phyloP scores from a whole-genome alignment of 2,888 invertebrate species.

The Coleophora deauratella region DNA sequence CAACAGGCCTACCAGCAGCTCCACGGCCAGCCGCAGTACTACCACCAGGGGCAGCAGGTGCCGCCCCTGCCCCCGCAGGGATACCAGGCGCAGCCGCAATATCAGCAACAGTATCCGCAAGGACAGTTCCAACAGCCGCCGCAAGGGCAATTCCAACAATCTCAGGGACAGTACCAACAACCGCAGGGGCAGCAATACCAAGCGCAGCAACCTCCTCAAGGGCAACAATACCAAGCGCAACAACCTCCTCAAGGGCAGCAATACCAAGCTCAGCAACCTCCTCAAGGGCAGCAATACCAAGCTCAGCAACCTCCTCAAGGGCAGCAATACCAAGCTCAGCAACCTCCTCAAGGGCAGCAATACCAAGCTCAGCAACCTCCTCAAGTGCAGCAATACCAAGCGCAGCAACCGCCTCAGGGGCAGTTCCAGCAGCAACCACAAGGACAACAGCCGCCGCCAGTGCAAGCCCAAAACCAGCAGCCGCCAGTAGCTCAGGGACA shows the following conservation, averaged over 20 bases:
- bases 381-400: constrained; percentile 1
- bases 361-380: constrained; percentile 13
- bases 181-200: constrained; percentile 25
- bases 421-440: no score
- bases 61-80: constrained; percentile 32
- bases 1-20: constrained; percentile 30
- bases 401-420: neutral
- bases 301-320: constrained; percentile 19
- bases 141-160: constrained; percentile 17
- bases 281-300: constrained; percentile 21
- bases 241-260: constrained; percentile 16
- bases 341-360: constrained; percentile 8
- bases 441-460: no score
- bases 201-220: constrained; percentile 19
- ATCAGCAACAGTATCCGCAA: constrained; percentile 18
- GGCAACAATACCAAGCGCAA: constrained; percentile 17
- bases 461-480: neutral
- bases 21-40: constrained; percentile 21
- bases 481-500: constrained; percentile 9
- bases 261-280: constrained; percentile 18
- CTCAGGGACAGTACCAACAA: constrained; percentile 18
- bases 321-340: constrained; percentile 3
- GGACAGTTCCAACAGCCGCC: constrained; percentile 14
- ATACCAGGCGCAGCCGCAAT: constrained; percentile 17
- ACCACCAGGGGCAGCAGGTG: constrained; percentile 21